A percentile compares a stretch with the other conserved stretches of the same genome.
phyloP scores from a whole-genome alignment of 2,888 invertebrate species.

The Anorthoa munda region DNA sequence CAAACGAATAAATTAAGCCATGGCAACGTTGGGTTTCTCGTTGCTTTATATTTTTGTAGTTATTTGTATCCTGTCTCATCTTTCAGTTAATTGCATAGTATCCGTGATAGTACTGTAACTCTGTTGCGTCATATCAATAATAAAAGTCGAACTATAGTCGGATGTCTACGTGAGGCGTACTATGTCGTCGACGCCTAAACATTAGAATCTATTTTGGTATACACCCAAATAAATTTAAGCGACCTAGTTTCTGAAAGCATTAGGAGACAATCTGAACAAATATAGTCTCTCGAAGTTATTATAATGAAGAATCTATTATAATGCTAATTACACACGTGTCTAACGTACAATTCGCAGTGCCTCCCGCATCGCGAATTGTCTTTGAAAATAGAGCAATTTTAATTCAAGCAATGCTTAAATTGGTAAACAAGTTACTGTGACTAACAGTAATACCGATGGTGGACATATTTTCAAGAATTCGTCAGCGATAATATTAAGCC shows the following conservation, averaged over 20 bases:
- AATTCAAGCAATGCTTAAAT: conserved; percentile 32
- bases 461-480: conserved; percentile 66
- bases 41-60: not conserved
- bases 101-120: not conserved
- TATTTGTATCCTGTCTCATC: not conserved
- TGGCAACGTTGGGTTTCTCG: conserved; percentile 18
- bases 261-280: conserved; percentile 23
- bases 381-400: conserved; percentile 34
- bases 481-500: conserved; percentile 69
- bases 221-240: conserved; percentile 51
- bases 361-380: conserved; percentile 45
- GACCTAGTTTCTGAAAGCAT: conserved; percentile 62
- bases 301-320: not conserved
- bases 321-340: conserved; percentile 21
- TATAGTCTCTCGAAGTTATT: not conserved
- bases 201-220: conserved; percentile 56
- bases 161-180: conserved; percentile 11
- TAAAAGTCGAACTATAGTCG: not conserved
- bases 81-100: conserved; percentile 8
- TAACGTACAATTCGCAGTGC: conserved; percentile 40
- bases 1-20: conserved; percentile 31
- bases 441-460: conserved; percentile 21
- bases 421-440: conserved; percentile 7
- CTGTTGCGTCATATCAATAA: not conserved
- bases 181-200: conserved; percentile 20